Evolutionary conservation across 2,113 vertebrate species (phyloP).

Genomic region (Saguinus midas): DNA sequence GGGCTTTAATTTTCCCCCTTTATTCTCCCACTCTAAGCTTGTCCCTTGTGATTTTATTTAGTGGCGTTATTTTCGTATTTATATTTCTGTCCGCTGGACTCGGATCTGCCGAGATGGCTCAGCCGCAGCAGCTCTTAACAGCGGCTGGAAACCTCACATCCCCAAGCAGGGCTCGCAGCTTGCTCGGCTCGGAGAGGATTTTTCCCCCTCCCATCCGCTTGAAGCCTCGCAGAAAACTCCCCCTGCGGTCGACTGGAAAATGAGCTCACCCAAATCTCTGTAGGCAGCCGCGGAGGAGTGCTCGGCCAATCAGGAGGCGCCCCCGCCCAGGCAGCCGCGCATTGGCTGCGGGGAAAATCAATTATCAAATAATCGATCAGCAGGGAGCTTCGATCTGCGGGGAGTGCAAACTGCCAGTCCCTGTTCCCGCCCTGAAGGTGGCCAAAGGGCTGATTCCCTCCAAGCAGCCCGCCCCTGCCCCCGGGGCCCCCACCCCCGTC

Average conservation of each 20-base stretch:
- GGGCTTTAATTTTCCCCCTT: not conserved
- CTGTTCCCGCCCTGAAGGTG: conserved; percentile 69
- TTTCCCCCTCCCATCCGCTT: conserved; percentile 41
- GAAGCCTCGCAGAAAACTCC: conserved; percentile 73
- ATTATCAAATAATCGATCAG: conserved; percentile 91
- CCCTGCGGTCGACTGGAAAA: conserved; percentile 86
- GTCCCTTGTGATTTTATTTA: not conserved
- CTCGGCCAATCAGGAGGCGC: conserved; percentile 87
- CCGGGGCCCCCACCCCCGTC: not conserved
- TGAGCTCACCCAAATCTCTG: conserved; percentile 92
- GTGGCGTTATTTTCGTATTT: conserved; percentile 48
- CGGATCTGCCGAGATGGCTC: conserved; percentile 10
- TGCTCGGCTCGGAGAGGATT: conserved; percentile 50
- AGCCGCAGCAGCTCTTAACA: not conserved
- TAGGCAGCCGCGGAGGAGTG: conserved; percentile 84
- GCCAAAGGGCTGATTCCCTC: conserved; percentile 66
- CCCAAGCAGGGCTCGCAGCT: conserved; percentile 56
- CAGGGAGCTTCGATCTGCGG: conserved; percentile 85
- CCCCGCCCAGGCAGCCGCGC: conserved; percentile 79
- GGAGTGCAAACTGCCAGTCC: conserved; percentile 73
- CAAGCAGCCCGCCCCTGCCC: not conserved
- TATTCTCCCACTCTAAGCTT: not conserved
- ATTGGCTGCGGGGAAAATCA: conserved; percentile 90
- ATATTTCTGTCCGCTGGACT: conserved; percentile 1
- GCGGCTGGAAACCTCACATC: conserved; percentile 50